These are phyloP conservation scores for Tachysurus fulvidraco DNA, from an alignment of 2,113 vertebrate genomes.

Conservation along the genomic window DNA sequence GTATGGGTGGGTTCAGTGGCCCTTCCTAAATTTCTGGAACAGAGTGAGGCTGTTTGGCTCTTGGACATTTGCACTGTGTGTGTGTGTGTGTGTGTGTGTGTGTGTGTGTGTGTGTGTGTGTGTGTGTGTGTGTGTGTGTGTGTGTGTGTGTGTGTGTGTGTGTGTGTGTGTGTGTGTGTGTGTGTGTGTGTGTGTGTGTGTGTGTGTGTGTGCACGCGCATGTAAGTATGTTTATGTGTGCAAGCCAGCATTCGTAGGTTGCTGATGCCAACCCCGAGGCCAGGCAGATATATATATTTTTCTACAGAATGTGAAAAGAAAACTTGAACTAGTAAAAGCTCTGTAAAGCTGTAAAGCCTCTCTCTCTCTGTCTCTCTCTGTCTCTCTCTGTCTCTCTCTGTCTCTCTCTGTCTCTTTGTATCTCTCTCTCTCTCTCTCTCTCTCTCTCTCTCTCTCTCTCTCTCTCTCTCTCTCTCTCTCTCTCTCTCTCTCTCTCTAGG, in stretches of 20 bases:
- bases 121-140: not conserved
- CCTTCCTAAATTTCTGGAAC: slow-evolving; percentile 10
- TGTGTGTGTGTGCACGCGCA: too few relatives aligned
- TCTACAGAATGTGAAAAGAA: not conserved
- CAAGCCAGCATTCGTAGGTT: slow-evolving; percentile 16
- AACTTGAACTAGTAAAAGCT: not conserved
- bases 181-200: not conserved
- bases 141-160: too few relatives aligned
- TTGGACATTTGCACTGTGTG: slow-evolving; percentile 46
- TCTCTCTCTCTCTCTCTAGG: slow-evolving; percentile 58
- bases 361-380: not conserved
- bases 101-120: slow-evolving; percentile 26
- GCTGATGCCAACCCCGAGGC: not conserved
- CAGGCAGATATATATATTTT: not conserved
- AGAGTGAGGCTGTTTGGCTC: slow-evolving; percentile 21
- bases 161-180: slow-evolving; percentile 7
- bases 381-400: not conserved
- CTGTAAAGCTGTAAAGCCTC: too few relatives aligned
- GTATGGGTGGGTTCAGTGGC: not conserved
- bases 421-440: not conserved
- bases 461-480: not conserved
- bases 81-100: slow-evolving; percentile 28
- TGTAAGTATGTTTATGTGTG: slow-evolving; percentile 16
- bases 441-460: not conserved
- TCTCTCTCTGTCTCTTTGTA: too few relatives aligned